Base-by-base conservation (phyloP, 2,888 invertebrate genomes). In the Physocephala rufipes region DNA sequence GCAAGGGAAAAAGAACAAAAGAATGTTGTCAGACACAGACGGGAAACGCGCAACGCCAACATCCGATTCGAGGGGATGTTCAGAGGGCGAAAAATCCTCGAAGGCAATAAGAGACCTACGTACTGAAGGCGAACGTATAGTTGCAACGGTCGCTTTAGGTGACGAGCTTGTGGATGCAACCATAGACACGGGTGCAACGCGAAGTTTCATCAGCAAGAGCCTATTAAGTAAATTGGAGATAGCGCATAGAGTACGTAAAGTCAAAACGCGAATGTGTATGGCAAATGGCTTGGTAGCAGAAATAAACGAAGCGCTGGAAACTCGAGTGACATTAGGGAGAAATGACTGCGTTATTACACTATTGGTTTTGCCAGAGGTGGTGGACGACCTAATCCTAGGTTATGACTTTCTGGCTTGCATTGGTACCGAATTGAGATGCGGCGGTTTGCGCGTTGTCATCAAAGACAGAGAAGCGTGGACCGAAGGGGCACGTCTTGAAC, bases 161-260 rank as follows among this genome's bases (percentile, higher is more conserved):
- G 53, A 53, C 53, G 53, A 53, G 53, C 53, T 53, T 16, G 19
- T 53, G 53, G n/a, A 53, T 19, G 53, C 53, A 16, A 53, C 53
- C 12, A 16, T 53, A 13, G 55, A 55, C 19, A 55, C 55, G 2
- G 55, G 24, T 7, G 5, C 24, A 13, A 21, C 24, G 4, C 19
- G 55, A 19, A 55, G 55, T n/a, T n/a, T 55, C 15, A 55, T 55
- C 13, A 21, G 21, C 55, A 55, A 19, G 24, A 24, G 26, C 26
- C 26, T 55, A 13, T 21, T 19, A 4, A 21, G 26, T n/a, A 55
- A 55, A 55, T 13, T 55, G 5, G 24, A 55, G 19, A 21, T 13
- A 13, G 24, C 55, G 7, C n/a, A n/a, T n/a, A n/a, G n/a, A n/a
- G 26, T 55, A n/a, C 5, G 7, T 21, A 55, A 55, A 7, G 5